phyloP scores from a whole-genome alignment of 2,113 vertebrate species.

The human (Homo sapiens) region DNA sequence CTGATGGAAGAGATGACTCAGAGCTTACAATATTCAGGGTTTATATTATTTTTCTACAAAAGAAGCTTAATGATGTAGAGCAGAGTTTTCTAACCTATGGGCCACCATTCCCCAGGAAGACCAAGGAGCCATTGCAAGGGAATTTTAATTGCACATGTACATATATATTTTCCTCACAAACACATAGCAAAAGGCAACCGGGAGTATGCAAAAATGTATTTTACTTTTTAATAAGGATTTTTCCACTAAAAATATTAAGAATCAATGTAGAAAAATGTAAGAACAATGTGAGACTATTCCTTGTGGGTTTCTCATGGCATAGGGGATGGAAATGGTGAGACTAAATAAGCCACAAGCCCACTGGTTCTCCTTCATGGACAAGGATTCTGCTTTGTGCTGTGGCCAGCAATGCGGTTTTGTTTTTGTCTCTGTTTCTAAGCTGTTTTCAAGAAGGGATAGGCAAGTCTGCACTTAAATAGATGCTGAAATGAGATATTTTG shows the following conservation, averaged over 20 bases:
- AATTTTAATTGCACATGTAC: neutral
- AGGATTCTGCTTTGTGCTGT: neutral
- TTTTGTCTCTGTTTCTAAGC: neutral
- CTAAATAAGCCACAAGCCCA: neutral
- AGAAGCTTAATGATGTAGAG: neutral
- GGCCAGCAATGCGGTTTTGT: neutral
- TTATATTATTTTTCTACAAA: constrained; percentile 3
- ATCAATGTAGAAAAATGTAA: neutral
- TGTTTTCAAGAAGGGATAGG: neutral
- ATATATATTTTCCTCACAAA: neutral
- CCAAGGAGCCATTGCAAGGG: neutral
- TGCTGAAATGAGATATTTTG: neutral
- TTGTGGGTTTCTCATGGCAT: neutral
- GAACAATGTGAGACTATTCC: neutral
- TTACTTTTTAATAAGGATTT: neutral
- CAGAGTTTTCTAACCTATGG: neutral
- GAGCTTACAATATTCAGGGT: neutral
- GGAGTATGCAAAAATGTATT: neutral
- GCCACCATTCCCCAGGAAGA: neutral
- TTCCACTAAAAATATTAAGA: neutral
- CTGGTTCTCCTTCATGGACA: too few relatives aligned
- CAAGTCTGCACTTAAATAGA: neutral
- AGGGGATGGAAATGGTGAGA: neutral
- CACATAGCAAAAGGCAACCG: neutral
- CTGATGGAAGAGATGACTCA: neutral